Evolutionary conservation across 2,888 invertebrate genomes (phyloP).

Genomic region (Bugulina stolonifera): DNA sequence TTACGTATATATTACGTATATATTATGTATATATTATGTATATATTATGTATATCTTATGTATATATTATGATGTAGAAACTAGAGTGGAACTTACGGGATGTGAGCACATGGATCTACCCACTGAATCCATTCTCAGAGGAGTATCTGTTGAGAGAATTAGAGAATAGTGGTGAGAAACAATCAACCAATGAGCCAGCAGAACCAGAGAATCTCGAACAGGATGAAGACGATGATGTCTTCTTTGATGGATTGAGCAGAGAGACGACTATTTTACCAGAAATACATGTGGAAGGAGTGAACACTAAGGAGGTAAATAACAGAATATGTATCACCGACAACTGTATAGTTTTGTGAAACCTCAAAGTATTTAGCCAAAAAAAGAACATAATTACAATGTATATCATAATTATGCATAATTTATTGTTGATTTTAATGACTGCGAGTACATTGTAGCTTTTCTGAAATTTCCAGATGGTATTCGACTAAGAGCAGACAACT

Average conservation of each 20-base stretch:
- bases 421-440: no score
- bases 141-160: conserved; percentile 11
- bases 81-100: conserved; percentile 42
- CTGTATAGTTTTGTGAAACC: no score
- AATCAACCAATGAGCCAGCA: not conserved
- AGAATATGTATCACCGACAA: not conserved
- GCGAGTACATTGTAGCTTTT: no score
- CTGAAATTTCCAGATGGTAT: no score
- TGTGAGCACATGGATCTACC: conserved; percentile 43
- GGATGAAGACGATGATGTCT: not conserved
- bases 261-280: not conserved
- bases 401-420: no score
- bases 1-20: no score
- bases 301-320: not conserved
- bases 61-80: conserved; percentile 37
- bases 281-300: not conserved
- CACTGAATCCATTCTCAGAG: conserved; percentile 38
- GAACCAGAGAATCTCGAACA: not conserved
- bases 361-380: no score
- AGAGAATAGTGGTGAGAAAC: conserved; percentile 1
- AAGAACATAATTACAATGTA: no score
- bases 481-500: no score
- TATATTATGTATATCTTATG: no score
- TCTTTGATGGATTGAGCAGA: not conserved
- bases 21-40: no score